Evolutionary conservation across 2,797 vertebrate genomes (phyloP), one percentile per base, ranked within the genome.

Genomic region (Bradypodion ventrale): DNA sequence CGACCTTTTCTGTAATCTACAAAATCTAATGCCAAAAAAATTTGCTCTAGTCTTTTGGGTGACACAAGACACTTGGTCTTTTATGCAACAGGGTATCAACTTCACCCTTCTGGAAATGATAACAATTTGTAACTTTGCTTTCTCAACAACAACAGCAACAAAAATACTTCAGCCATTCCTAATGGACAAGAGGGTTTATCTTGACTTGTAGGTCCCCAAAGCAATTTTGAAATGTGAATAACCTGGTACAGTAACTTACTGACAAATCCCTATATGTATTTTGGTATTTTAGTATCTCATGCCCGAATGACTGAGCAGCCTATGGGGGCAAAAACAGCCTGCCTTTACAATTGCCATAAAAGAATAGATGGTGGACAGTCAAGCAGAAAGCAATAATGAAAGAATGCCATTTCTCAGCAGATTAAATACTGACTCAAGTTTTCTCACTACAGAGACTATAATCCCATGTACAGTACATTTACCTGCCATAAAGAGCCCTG

Each of bases 341-440:
- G 72, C 77, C 49, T 25, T 29, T n/a, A 70, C 69, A 77, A 82
- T 52, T 52, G 23, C 27, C 25, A 32, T 79, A 62, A 75, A 79
- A 0, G 25, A 79, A 40, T 21, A 21, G 29, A 5, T 0, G 63
- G 27, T 27, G 27, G 42, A 77, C 40, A 63, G 29, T 56, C 68
- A 15, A 37, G 63, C 32, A 75, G 63, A 19, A 74, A 72, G n/a
- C 49, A 85, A 62, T 69, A 9, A 40, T n/a, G 25, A 68, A 60
- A 32, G 7, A 5, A 37, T 66, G 12, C 85, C 46, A 75, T 84
- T n/a, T 80, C 49, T 49, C 25, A 42, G 7, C 75, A 29, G 35
- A 27, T 21, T 74, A 66, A 79, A 82, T 52, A 63, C n/a, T 52
- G 29, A 83, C 29, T 83, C 70, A 87, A n/a, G 44, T 90, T 75